Percentiles rank a stretch among this genome's conserved stretches.
Conservation (phyloP, 2,113 vertebrate species). For the Gymnocephalus cernua region DNA sequence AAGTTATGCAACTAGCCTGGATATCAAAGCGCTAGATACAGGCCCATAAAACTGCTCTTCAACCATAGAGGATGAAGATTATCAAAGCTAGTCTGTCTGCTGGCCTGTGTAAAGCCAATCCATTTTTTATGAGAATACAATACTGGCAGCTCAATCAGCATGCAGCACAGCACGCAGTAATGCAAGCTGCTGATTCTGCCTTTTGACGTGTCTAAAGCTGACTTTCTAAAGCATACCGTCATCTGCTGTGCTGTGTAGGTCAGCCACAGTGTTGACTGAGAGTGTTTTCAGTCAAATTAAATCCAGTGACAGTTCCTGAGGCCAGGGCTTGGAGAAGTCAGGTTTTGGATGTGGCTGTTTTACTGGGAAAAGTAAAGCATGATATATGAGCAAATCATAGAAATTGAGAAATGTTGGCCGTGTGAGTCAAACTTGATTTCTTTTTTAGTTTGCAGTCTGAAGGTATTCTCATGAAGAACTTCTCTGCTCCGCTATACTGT, state of each 20-base stretch:
- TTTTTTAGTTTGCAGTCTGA: slow-evolving; percentile 10
- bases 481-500: slow-evolving; percentile 18
- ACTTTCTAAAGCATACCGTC: slow-evolving; percentile 65
- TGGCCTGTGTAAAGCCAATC: slow-evolving; percentile 62
- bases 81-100: slow-evolving; percentile 51
- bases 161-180: slow-evolving; percentile 65
- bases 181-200: slow-evolving; percentile 69
- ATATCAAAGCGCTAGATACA: slow-evolving; percentile 21
- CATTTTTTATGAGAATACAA: slow-evolving; percentile 76
- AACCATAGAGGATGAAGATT: slow-evolving; percentile 33
- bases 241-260: slow-evolving; percentile 71
- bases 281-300: slow-evolving; percentile 54
- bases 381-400: slow-evolving; percentile 34
- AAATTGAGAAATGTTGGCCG: slow-evolving; percentile 8
- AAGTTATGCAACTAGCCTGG: slow-evolving; percentile 15
- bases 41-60: slow-evolving; percentile 25
- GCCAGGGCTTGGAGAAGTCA: slow-evolving; percentile 31
- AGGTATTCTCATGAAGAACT: slow-evolving; percentile 26
- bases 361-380: slow-evolving; percentile 22
- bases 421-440: slow-evolving; percentile 29
- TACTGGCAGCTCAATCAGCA: slow-evolving; percentile 75
- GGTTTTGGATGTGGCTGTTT: slow-evolving; percentile 3
- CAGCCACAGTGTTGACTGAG: slow-evolving; percentile 61
- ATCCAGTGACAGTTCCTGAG: slow-evolving; percentile 57
- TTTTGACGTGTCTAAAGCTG: slow-evolving; percentile 64